Base-by-base conservation (phyloP, 2,113 vertebrate genomes). In the Zapornia atra region DNA sequence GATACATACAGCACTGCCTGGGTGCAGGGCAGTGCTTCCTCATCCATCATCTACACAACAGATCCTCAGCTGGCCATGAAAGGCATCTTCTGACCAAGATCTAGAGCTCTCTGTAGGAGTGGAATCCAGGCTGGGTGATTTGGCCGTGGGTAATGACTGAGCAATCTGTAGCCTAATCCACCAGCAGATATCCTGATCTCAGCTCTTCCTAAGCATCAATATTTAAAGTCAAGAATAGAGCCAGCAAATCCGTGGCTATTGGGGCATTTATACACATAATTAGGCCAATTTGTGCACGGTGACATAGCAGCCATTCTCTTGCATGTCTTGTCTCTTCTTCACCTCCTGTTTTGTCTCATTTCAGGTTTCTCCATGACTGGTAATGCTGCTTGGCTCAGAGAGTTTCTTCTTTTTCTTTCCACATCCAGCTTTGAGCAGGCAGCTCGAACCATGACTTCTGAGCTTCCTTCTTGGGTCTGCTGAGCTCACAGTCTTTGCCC, bases 281-380 rank as follows among this genome's bases (percentile, higher is more conserved):
- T 92, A 96, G 95, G 93, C 70, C 89, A 96, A 96, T 96, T 96
- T 97, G 81, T 91, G 61, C 69, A 94, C 79, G 94, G 94, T 96
- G 96, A 87, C 86, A 95, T 92, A 95, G 81, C 94, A 97, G 94
- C 81, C 53, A 56, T 92, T 96, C 78, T 56, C 75, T 91, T 40
- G 22, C 59, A 91, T 54, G 46, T 72, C 63, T 90, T 83, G 25
- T 73, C 44, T 82, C 66, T 84, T 93, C 61, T 68, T 50, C 26
- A 33, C 42, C 78, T 94, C 82, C 73, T 77, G n/a, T 81, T 83
- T 90, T 82, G 63, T 95, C 76, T 84, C 42, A 19, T 68, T 90
- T 91, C 73, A 48, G 12, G 70, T 85, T 89, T 93, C 69, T 91
- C 86, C 33, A 65, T 80, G 77, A 89, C 5, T 42, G 36, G 46